Percentiles rank a stretch among this genome's conserved stretches.
These are phyloP conservation scores for Spisula subtruncata DNA, from an alignment of 2,888 invertebrate genomes.

Conservation along the genomic window DNA sequence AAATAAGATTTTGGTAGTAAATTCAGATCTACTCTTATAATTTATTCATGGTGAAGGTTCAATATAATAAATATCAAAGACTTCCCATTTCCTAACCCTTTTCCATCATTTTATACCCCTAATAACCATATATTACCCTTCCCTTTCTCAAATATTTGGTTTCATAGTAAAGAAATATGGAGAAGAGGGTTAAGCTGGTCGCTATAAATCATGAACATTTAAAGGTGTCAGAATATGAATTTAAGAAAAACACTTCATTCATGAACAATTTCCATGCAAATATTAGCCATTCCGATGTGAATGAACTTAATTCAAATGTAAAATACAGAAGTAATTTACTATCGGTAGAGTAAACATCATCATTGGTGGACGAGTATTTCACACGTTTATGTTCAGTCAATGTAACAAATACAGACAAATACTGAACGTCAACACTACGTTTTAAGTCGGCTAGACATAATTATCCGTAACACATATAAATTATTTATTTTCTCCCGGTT, in stretches of 20 bases:
- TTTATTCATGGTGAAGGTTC: too few species aligned
- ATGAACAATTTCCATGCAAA: conserved; percentile 2
- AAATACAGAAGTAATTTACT: conserved; percentile 11
- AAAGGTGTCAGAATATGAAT: neutral
- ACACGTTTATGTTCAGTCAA: conserved; percentile 21
- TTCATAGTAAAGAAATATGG: too few species aligned
- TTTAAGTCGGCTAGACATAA: conserved; percentile 35
- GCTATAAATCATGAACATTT: neutral
- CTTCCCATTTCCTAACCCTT: too few species aligned
- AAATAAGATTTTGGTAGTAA: too few species aligned
- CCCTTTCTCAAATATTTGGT: too few species aligned
- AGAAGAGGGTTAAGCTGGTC: neutral
- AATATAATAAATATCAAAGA: too few species aligned
- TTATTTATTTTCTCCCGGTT: conserved; percentile 38
- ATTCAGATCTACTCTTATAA: too few species aligned
- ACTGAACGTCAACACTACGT: conserved; percentile 14
- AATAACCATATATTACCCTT: too few species aligned
- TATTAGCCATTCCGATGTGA: neutral
- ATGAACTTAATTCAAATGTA: neutral
- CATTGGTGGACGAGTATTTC: neutral
- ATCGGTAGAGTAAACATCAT: conserved; percentile 1
- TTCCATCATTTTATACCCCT: too few species aligned
- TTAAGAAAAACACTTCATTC: neutral
- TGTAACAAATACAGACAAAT: conserved; percentile 37
- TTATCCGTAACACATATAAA: conserved; percentile 38